Conservation (phyloP, 2,888 invertebrate genomes). For the Orchestes rusci region DNA sequence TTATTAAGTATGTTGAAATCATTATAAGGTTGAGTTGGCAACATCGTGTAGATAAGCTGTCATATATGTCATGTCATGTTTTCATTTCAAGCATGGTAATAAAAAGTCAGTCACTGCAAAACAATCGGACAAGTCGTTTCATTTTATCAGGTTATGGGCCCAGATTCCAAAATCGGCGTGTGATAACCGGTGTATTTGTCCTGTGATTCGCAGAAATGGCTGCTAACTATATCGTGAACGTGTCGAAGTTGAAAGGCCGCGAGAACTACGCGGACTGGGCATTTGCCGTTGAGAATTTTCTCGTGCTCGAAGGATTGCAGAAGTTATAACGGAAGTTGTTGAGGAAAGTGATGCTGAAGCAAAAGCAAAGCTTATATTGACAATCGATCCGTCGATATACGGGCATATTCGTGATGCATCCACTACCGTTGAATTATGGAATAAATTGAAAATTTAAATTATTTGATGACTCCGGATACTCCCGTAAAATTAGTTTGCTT, state of each 20-base stretch:
- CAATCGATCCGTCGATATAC: slow-evolving; percentile 20
- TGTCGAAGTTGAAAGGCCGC: not conserved
- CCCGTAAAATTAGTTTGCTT: slow-evolving; percentile 26
- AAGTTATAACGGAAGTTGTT: too few species aligned
- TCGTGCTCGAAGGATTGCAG: slow-evolving; percentile 22
- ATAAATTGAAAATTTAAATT: slow-evolving; percentile 26
- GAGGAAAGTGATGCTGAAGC: slow-evolving; percentile 12
- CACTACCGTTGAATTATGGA: slow-evolving; percentile 27
- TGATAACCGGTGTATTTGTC: too few species aligned
- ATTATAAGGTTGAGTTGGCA: too few species aligned
- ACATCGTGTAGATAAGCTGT: too few species aligned
- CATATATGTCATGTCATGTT: too few species aligned
- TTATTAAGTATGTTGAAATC: too few species aligned
- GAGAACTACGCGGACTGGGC: slow-evolving; percentile 27
- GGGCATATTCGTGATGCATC: slow-evolving; percentile 7
- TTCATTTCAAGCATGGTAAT: too few species aligned
- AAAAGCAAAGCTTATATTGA: slow-evolving; percentile 19
- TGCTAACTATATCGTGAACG: slow-evolving; percentile 2
- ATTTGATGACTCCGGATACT: slow-evolving; percentile 28
- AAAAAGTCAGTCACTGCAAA: too few species aligned
- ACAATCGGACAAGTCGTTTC: too few species aligned
- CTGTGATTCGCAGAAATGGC: too few species aligned
- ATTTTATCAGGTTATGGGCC: too few species aligned
- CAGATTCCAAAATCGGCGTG: too few species aligned
- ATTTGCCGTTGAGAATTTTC: slow-evolving; percentile 24